Evolutionary conservation across 2,113 vertebrate species (phyloP), one percentile per base, ranked within the genome.

Genomic region (Sphaerodactylus townsendi): DNA sequence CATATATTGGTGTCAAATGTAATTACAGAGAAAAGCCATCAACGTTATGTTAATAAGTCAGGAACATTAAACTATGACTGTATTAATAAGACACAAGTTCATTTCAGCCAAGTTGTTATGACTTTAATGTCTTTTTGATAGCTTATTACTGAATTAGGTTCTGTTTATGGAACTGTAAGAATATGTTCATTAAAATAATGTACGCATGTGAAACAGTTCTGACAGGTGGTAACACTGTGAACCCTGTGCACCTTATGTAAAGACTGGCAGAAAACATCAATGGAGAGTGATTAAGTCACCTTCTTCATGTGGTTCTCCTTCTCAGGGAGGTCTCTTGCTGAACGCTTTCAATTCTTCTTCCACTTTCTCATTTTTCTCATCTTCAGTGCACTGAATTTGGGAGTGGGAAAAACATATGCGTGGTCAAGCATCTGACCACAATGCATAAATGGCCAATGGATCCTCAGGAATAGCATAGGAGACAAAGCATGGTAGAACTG

Each of bases 111-210:
- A 91, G 35, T n/a, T 85, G 19, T 41, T 77, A 82, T 84, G 69
- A 50, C 82, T 86, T 88, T 87, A 90, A 93, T 78, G 48, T 6
- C 33, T 46, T 89, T 93, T 89, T 89, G 53, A 85, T 84, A 80
- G 35, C 17, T 87, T 89, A 85, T 74, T 87, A 91, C 25, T 87
- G 15, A 93, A 91, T 85, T 90, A 79, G 2, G 85, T 80, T 81
- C 85, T 77, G 86, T 83, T 79, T 92, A 76, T 85, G 85, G 91
- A 95, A 90, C 71, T 77, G n/a, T 64, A 90, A 59, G n/a, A 85
- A 13, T 66, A 79, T 53, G 10, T 2, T 86, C 0, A 0, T 80
- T 79, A 76, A 76, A 23, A 19, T 21, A 81, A 35, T 77, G 74
- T 70, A 74, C 28, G 82, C 85, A 72, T 37, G 37, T 1, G 0